These are phyloP conservation scores for Baccha elongata DNA, from an alignment of 2,888 invertebrate genomes.

Conservation along the genomic window DNA sequence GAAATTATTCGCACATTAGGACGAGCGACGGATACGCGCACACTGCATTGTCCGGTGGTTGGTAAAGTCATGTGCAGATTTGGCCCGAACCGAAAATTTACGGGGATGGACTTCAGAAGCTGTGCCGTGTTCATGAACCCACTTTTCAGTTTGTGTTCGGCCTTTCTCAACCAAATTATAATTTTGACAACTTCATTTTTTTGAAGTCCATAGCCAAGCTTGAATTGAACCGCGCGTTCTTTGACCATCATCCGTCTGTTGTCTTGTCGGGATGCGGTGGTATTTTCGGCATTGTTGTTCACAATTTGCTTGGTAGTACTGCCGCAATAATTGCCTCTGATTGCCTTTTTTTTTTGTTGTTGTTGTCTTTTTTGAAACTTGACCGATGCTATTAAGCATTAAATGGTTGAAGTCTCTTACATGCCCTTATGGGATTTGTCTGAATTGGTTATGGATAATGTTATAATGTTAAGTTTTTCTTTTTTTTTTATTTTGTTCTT, in stretches of 20 bases:
- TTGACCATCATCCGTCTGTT: slow-evolving; percentile 6
- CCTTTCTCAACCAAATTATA: slow-evolving; percentile 78
- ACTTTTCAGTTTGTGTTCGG: slow-evolving; percentile 47
- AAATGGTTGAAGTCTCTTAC: slow-evolving; percentile 65
- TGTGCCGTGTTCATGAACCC: slow-evolving; percentile 37
- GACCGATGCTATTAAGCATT: slow-evolving; percentile 56
- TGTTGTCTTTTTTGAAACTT: slow-evolving; percentile 5
- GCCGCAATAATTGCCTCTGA: slow-evolving; percentile 67
- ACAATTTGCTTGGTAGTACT: slow-evolving; percentile 42
- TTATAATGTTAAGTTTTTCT: slow-evolving; percentile 29
- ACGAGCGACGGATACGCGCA: slow-evolving; percentile 5
- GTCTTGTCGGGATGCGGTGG: not conserved
- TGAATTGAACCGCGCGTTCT: too few species aligned
- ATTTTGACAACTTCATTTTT: slow-evolving; percentile 80
- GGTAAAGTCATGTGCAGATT: slow-evolving; percentile 45
- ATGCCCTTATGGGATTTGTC: slow-evolving; percentile 63
- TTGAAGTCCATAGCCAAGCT: slow-evolving; percentile 49
- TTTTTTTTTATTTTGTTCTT: not conserved
- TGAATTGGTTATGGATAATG: slow-evolving; percentile 63
- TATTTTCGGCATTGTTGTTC: slow-evolving; percentile 44
- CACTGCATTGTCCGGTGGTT: not conserved
- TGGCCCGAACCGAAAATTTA: slow-evolving; percentile 3
- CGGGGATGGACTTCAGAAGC: slow-evolving; percentile 50
- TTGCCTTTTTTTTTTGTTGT: slow-evolving; percentile 44
- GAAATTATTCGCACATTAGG: slow-evolving; percentile 73